Percentiles rank a stretch among this genome's conserved stretches.
These are phyloP conservation scores for Drosophila lowei DNA, from an alignment of 1,140 invertebrate species.

Conservation along the genomic window DNA sequence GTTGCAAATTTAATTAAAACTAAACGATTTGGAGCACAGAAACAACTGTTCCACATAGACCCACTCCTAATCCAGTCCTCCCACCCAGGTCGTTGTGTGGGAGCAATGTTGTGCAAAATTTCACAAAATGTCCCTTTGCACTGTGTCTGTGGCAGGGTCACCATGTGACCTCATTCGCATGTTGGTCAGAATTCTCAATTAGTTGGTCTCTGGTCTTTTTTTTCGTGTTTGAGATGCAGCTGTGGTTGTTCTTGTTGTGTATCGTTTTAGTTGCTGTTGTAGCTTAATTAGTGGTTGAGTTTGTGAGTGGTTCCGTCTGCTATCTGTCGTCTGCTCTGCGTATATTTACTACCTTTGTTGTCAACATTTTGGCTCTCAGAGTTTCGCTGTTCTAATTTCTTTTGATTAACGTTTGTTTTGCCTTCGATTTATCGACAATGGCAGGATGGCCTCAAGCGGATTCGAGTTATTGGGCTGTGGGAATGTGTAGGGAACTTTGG, in stretches of 20 bases:
- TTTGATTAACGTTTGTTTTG: conserved; percentile 17
- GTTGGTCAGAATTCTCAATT: conserved; percentile 51
- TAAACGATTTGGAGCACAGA: conserved; percentile 44
- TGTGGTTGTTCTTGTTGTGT: conserved; percentile 14
- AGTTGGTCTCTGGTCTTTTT: conserved; percentile 23
- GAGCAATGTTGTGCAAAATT: conserved; percentile 22
- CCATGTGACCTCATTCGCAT: conserved; percentile 51
- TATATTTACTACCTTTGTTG: conserved; percentile 31
- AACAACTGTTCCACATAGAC: conserved; percentile 6
- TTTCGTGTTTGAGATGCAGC: conserved; percentile 14
- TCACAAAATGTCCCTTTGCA: conserved; percentile 11
- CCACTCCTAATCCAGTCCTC: background rate
- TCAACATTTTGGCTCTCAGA: conserved; percentile 35
- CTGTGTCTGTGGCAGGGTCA: background rate
- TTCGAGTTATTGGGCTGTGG: too few species aligned
- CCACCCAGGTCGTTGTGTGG: conserved; percentile 10
- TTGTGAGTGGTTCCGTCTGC: conserved; percentile 25
- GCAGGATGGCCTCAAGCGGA: too few species aligned
- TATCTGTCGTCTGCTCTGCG: background rate
- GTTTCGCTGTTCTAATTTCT: conserved; percentile 12
- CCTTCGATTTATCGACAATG: background rate
- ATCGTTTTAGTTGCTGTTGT: conserved; percentile 24
- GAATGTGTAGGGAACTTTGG: too few species aligned
- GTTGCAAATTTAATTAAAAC: conserved; percentile 48
- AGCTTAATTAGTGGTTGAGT: conserved; percentile 51